These are phyloP conservation scores for Drosophila neoperkinsi DNA, from an alignment of 2,888 invertebrate genomes.

Conservation along the genomic window DNA sequence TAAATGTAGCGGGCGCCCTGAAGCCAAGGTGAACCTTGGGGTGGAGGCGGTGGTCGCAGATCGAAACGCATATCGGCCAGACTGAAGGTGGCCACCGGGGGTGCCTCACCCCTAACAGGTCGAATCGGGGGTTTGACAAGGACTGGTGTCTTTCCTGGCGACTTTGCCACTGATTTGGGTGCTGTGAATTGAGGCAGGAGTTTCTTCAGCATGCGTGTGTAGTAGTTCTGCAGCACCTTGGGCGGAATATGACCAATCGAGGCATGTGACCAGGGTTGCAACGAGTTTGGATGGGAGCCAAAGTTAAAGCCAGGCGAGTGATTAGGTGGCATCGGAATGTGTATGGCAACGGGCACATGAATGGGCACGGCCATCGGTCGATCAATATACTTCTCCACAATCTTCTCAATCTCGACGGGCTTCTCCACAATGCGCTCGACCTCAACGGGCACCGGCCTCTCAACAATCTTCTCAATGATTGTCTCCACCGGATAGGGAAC, in stretches of 20 bases:
- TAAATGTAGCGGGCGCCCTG: slow-evolving; percentile 81
- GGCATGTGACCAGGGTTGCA: slow-evolving; percentile 52
- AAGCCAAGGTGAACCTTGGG: slow-evolving; percentile 70
- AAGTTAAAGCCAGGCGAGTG: slow-evolving; percentile 44
- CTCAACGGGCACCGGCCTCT: slow-evolving; percentile 85
- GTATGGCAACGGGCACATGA: slow-evolving; percentile 86
- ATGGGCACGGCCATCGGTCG: slow-evolving; percentile 84
- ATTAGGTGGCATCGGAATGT: slow-evolving; percentile 85
- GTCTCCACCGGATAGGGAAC: slow-evolving; percentile 85
- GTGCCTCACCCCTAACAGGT: slow-evolving; percentile 60
- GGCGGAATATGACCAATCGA: slow-evolving; percentile 72
- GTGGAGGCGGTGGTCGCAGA: slow-evolving; percentile 78
- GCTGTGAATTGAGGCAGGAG: slow-evolving; percentile 70
- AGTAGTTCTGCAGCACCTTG: slow-evolving; percentile 79
- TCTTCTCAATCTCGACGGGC: slow-evolving; percentile 85
- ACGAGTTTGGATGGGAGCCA: slow-evolving; percentile 61
- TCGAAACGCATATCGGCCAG: slow-evolving; percentile 77
- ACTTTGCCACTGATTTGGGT: slow-evolving; percentile 29
- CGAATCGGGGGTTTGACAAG: slow-evolving; percentile 47
- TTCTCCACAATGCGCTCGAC: slow-evolving; percentile 87
- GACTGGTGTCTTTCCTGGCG: slow-evolving; percentile 14
- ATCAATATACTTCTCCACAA: slow-evolving; percentile 83
- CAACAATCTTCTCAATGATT: slow-evolving; percentile 87
- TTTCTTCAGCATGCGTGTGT: slow-evolving; percentile 80
- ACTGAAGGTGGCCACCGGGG: slow-evolving; percentile 65